Evolutionary conservation across 2,888 invertebrate genomes (phyloP), one percentile per base, ranked within the genome.

Genomic region (Linnaemya tessellans): DNA sequence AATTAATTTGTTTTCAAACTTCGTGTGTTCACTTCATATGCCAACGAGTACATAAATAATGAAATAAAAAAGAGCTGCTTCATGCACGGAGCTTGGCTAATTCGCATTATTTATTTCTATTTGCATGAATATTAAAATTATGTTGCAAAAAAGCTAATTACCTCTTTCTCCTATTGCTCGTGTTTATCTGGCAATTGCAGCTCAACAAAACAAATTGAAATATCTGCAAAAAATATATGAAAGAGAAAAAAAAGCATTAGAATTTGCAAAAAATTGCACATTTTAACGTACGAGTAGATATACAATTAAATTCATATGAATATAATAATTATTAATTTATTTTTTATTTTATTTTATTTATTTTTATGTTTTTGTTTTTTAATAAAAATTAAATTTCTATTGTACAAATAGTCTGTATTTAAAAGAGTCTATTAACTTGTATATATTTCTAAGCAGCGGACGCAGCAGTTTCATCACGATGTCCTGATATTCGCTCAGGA

Each of bases 261-360:
- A 51, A 30, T 41, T n/a, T 18, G n/a, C 18, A n/a, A 43, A 74
- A 71, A 68, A 73, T 41, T 30, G 30, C n/a, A 64, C 56, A 43
- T 79, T 78, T 78, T 60, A 74, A 58, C 74, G 67, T 25, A 75
- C 65, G n/a, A n/a, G n/a, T n/a, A n/a, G n/a, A n/a, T n/a, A n/a
- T n/a, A 70, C 56, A 51, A 75, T 74, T 83, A 68, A 79, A 73
- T 79, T 64, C 68, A 64, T 74, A 67, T 73, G 30, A 35, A 67
- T 43, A 83, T 60, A 64, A 74, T 35, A n/a, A n/a, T n/a, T n/a
- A n/a, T n/a, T n/a, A n/a, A n/a, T n/a, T n/a, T n/a, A n/a, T n/a
- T n/a, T n/a, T n/a, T n/a, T n/a, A 46, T n/a, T 25, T 20, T 30
- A 25, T n/a, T 70, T 46, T 46, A 62, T 18, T 41, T 25, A 58